phyloP scores from a whole-genome alignment of 1,140 invertebrate species.

The Eupeodes corollae region DNA sequence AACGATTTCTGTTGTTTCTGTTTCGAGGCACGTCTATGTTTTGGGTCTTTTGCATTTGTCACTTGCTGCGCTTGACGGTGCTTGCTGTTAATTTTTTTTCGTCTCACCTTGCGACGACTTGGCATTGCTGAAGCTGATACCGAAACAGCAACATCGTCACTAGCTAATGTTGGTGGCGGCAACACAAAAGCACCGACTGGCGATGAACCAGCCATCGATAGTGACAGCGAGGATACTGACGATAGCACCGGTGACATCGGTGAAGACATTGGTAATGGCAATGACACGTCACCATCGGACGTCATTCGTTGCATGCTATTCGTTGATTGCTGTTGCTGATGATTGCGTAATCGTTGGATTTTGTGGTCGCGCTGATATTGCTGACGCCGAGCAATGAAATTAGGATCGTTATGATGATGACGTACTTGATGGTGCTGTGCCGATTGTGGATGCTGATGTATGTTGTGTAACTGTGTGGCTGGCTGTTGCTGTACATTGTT shows the following conservation, averaged over 20 bases:
- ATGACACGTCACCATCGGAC: neutral
- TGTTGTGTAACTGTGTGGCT: slow-evolving; percentile 6
- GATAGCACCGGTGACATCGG: neutral
- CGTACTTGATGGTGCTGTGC: slow-evolving; percentile 27
- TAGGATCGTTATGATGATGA: slow-evolving; percentile 33
- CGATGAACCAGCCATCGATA: too few relatives aligned
- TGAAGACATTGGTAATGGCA: neutral
- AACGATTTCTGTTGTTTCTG: too few relatives aligned
- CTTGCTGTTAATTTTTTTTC: too few relatives aligned
- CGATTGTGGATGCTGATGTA: slow-evolving; percentile 1
- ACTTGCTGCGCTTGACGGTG: too few relatives aligned
- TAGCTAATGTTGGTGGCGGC: too few relatives aligned
- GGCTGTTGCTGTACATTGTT: slow-evolving; percentile 12
- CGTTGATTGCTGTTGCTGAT: slow-evolving; percentile 5
- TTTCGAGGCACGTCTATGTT: too few relatives aligned
- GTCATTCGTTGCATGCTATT: too few relatives aligned
- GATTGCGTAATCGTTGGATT: slow-evolving; percentile 15
- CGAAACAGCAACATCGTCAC: too few relatives aligned
- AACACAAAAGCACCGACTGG: too few relatives aligned
- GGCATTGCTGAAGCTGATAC: too few relatives aligned
- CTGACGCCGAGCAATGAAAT: slow-evolving; percentile 22
- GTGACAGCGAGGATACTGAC: neutral
- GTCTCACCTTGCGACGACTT: too few relatives aligned
- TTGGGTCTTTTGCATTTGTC: too few relatives aligned
- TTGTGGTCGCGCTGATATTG: slow-evolving; percentile 27